Base-by-base conservation (phyloP, 2,888 invertebrate species). In the Phortica okadai region DNA sequence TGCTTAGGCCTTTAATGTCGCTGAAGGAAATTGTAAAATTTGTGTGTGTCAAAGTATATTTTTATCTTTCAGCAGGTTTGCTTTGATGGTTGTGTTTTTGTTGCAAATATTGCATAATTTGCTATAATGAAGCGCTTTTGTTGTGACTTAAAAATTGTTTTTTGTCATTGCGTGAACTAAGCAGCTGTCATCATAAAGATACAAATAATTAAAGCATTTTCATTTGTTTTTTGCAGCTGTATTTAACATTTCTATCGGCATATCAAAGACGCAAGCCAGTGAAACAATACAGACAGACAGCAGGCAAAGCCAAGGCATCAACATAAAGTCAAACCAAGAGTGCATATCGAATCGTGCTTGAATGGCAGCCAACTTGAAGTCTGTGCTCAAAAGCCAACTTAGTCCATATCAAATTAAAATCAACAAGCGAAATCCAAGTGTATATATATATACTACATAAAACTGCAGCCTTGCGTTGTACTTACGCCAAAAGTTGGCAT, bases 401-500 rank as follows among this genome's bases (percentile, higher is more conserved):
- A 85, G 87, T 86, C 86, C 87, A 86, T 86, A 86, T 86, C 86
- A 86, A 86, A 86, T 86, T 86, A 86, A 87, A 86, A 86, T 86
- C 87, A 86, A 86, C 85, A 86, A 87, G 84, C 86, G 78, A 74
- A 66, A 74, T 74, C 74, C 56, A 50, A 66, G 25, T 54, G 64
- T 74, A 33, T 54, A 69, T 62, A 50, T 45, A 21, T 21, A 21
- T 54, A 41, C 50, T 3, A 50, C 6, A 16, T 62, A 62, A n/a
- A 67, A 74, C 54, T 66, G 41, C 54, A 66, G 21, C 72, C 42
- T 56, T 50, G 59, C 67, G 67, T 4, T 21, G 21, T 21, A 10
- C 10, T 45, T 10, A 21, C 21, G 44, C 10, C 10, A 42, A 11
- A 33, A 54, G 16, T 45, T 70, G 70, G 70, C 70, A 69, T 69